Percentiles rank a stretch among this genome's conserved stretches.
These are phyloP conservation scores for Catharus ustulatus DNA, from an alignment of 2,797 vertebrate species.

Conservation along the genomic window DNA sequence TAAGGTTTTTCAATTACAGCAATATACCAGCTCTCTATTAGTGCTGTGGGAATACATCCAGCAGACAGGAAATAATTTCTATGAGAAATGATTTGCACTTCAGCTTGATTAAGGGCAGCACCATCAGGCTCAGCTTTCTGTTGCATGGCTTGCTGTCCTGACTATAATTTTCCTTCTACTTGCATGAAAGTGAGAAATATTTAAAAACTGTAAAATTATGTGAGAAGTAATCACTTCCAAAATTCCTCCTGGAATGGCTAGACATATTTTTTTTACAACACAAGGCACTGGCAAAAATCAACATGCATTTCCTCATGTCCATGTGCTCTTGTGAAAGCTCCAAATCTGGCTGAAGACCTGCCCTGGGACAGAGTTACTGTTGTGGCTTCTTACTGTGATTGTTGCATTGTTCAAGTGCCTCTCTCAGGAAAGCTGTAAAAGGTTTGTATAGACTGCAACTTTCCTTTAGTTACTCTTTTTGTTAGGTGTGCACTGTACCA, in stretches of 20 bases:
- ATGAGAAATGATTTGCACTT: slow-evolving; percentile 24
- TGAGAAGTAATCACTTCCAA: not conserved
- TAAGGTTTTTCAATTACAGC: slow-evolving; percentile 20
- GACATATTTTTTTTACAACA: not conserved
- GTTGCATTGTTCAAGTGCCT: not conserved
- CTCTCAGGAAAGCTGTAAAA: not conserved
- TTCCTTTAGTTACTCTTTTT: not conserved
- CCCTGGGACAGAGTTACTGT: not conserved
- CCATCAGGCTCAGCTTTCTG: not conserved
- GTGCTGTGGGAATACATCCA: slow-evolving; percentile 2
- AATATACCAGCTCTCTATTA: not conserved
- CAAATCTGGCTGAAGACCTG: not conserved
- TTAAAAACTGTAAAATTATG: not conserved
- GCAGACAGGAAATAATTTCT: slow-evolving; percentile 44
- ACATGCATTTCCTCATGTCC: not conserved
- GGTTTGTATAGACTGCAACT: not conserved
- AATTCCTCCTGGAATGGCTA: not conserved
- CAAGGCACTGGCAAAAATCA: not conserved
- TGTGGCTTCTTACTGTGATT: not conserved
- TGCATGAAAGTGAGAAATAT: not conserved
- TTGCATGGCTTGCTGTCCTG: not conserved
- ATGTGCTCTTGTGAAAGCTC: not conserved
- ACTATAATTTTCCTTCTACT: not conserved
- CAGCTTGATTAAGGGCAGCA: not conserved
- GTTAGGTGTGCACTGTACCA: not conserved